A percentile compares a stretch with the other conserved stretches of the same genome.
Conservation (phyloP, 2,888 invertebrate species). For the Dolomedes plantarius region DNA sequence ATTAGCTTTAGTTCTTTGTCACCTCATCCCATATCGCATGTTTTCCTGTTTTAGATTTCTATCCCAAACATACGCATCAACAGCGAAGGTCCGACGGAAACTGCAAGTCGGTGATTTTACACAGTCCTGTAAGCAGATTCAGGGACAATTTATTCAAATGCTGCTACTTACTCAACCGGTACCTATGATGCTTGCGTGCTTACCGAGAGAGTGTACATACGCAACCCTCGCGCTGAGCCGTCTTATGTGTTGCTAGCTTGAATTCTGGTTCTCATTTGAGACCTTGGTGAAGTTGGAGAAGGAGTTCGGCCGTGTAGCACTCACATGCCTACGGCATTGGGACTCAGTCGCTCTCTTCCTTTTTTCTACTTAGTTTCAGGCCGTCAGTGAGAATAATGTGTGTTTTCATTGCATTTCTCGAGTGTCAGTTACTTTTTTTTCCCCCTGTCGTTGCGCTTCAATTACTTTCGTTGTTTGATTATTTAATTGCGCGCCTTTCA, state of each 20-base stretch:
- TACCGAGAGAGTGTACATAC: background rate
- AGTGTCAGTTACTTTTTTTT: background rate
- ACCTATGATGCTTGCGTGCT: background rate
- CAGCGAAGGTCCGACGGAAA: background rate
- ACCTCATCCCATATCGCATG: too few relatives aligned
- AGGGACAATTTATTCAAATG: constrained; percentile 1
- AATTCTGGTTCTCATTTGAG: constrained; percentile 5
- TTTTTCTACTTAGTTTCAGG: constrained; percentile 7
- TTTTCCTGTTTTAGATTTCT: background rate
- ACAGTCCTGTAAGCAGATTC: constrained; percentile 11
- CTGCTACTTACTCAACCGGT: constrained; percentile 15
- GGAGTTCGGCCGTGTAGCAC: background rate
- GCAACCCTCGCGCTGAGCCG: background rate
- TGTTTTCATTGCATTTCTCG: background rate
- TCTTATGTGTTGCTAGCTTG: constrained; percentile 13
- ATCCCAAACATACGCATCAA: background rate
- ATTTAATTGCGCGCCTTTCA: background rate
- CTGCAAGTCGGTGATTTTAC: background rate
- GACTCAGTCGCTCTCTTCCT: background rate
- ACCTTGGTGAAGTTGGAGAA: background rate
- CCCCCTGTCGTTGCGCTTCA: background rate
- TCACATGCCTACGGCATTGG: background rate
- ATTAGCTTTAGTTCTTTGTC: too few relatives aligned
- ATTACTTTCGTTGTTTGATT: constrained; percentile 3
- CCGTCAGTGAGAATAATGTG: background rate